Evolutionary conservation across 2,113 vertebrate species (phyloP).

Genomic region (Etheostoma cragini): DNA sequence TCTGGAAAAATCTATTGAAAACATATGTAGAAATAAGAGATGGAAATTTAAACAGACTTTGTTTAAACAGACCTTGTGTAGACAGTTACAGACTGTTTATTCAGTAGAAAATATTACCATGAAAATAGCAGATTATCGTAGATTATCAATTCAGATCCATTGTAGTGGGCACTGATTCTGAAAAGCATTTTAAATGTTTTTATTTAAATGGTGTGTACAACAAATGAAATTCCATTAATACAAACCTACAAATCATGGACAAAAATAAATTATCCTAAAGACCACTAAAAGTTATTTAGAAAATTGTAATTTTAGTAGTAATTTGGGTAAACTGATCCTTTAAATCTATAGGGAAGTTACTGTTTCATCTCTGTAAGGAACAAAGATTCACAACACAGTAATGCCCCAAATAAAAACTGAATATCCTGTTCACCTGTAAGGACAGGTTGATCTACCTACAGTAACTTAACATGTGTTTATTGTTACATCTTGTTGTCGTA

Average conservation of each 20-base stretch:
- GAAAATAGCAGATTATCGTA: neutral
- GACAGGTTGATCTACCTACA: neutral
- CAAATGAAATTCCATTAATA: neutral
- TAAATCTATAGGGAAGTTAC: neutral
- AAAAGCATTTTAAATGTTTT: neutral
- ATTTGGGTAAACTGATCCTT: neutral
- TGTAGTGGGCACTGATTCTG: neutral
- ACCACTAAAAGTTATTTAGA: neutral
- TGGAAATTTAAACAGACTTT: neutral
- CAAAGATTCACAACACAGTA: neutral
- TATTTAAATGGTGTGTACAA: neutral
- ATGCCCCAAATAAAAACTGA: neutral
- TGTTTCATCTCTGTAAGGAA: neutral
- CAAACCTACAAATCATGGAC: neutral
- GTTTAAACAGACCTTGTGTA: neutral
- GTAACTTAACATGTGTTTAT: neutral
- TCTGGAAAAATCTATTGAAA: neutral
- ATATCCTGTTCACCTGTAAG: neutral
- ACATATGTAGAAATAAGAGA: neutral
- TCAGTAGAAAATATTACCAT: neutral
- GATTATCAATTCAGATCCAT: neutral
- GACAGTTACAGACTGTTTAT: neutral
- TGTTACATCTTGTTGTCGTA: neutral
- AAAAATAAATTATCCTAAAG: neutral
- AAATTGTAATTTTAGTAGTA: neutral